phyloP scores from a whole-genome alignment of 2,797 vertebrate species.

The Rhynchotus rufescens region DNA sequence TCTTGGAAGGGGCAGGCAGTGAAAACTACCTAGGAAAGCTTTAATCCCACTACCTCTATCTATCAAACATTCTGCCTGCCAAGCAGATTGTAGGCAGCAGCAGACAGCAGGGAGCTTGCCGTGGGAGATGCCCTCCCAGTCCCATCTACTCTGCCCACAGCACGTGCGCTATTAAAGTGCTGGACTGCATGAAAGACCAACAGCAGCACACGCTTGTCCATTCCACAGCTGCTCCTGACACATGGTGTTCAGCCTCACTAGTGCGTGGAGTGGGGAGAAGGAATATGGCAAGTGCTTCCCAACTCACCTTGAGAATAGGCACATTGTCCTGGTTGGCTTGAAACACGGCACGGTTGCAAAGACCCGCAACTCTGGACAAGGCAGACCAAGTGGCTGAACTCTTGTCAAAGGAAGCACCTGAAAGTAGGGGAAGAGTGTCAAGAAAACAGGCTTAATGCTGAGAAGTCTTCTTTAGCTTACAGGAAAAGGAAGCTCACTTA shows the following conservation, averaged over 20 bases:
- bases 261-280: fast-evolving
- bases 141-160: not conserved
- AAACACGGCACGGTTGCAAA: constrained; percentile 97
- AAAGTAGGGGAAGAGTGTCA: not conserved
- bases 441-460: not conserved
- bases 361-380: constrained; percentile 90
- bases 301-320: constrained; percentile 92
- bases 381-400: constrained; percentile 90
- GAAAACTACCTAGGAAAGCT: not conserved
- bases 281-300: not conserved
- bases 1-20: not conserved
- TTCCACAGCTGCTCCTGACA: not conserved
- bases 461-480: not conserved
- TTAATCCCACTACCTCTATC: not conserved
- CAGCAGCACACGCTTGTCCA: not conserved
- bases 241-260: not conserved
- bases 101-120: not conserved
- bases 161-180: not conserved
- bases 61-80: not conserved
- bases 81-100: not conserved
- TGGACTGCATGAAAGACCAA: not conserved
- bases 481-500: not conserved
- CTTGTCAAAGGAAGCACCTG: constrained; percentile 92
- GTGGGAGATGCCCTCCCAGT: not conserved
- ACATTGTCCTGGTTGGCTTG: constrained; percentile 90